Evolutionary conservation across 2,888 invertebrate genomes (phyloP).

Genomic region (Apamea monoglypha): DNA sequence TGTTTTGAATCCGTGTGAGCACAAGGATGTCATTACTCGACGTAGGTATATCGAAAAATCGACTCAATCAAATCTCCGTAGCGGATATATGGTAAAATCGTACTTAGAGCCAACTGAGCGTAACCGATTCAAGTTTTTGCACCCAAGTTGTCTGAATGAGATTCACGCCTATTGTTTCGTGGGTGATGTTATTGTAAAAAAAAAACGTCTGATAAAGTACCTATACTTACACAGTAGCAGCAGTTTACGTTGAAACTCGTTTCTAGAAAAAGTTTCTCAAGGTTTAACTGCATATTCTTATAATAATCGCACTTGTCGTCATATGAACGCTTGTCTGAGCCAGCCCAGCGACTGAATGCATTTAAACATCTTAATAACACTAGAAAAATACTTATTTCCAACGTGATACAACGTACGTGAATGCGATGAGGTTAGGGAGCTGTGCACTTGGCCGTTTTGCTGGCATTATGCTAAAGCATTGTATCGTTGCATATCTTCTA

Average conservation of each 20-base stretch:
- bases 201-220: constrained; percentile 66
- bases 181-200: constrained; percentile 68
- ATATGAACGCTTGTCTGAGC: constrained; percentile 36
- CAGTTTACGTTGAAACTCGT: constrained; percentile 64
- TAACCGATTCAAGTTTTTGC: constrained; percentile 48
- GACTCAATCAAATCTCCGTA: constrained; percentile 34
- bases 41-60: constrained; percentile 30
- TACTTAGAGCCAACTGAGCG: constrained; percentile 25
- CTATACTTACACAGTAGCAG: constrained; percentile 46
- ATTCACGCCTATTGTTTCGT: constrained; percentile 71
- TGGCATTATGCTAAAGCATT: constrained; percentile 31
- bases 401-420: constrained; percentile 4
- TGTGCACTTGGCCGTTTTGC: constrained; percentile 39
- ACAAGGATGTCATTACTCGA: constrained; percentile 36
- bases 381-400: constrained; percentile 45
- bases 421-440: constrained; percentile 10
- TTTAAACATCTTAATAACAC: constrained; percentile 51
- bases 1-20: constrained; percentile 33
- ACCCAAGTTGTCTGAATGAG: constrained; percentile 53
- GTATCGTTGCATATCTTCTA: constrained; percentile 40
- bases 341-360: constrained; percentile 35
- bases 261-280: constrained; percentile 70
- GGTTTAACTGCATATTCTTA: constrained; percentile 59
- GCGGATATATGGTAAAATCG: constrained; percentile 31
- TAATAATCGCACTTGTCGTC: constrained; percentile 51